Conservation (phyloP, 2,113 vertebrate genomes). For the Gallinago undulata region DNA sequence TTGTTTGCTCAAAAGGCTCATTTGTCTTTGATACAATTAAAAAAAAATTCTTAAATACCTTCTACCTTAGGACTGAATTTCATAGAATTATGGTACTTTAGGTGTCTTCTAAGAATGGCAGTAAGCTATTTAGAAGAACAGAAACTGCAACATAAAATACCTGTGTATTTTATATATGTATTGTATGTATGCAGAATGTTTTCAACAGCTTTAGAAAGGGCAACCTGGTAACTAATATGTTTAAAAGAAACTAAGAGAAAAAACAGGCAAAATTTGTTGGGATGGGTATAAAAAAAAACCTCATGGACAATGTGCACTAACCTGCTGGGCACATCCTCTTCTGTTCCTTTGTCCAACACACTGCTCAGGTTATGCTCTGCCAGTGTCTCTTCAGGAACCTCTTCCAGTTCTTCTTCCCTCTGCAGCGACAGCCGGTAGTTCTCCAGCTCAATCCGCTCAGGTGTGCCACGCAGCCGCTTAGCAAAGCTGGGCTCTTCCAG, state of each 20-base stretch:
- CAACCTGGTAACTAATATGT: rapidly evolving
- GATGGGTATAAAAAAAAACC: background rate
- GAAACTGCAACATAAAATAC: background rate
- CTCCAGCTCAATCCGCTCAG: constrained; percentile 96
- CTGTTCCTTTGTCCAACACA: constrained; percentile 86
- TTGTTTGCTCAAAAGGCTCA: background rate
- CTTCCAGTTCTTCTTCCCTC: constrained; percentile 90
- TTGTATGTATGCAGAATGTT: background rate
- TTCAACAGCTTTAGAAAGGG: background rate
- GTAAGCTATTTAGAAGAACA: background rate
- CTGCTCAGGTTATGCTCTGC: constrained; percentile 97
- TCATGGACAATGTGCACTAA: constrained; percentile 14
- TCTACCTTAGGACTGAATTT: background rate
- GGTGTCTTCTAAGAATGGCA: background rate
- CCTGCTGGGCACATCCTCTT: constrained; percentile 90
- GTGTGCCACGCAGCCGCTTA: constrained; percentile 89
- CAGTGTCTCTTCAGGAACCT: constrained; percentile 94
- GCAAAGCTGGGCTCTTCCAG: constrained; percentile 88
- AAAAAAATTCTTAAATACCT: background rate
- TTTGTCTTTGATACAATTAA: background rate
- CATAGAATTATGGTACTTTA: background rate
- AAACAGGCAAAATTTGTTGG: background rate
- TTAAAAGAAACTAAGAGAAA: background rate
- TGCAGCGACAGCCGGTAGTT: constrained; percentile 91
- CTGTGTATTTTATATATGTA: no score